A percentile compares a stretch with the other conserved stretches of the same genome.
These are phyloP conservation scores for Bombylius discolor DNA, from an alignment of 2,888 invertebrate species.

Conservation along the genomic window DNA sequence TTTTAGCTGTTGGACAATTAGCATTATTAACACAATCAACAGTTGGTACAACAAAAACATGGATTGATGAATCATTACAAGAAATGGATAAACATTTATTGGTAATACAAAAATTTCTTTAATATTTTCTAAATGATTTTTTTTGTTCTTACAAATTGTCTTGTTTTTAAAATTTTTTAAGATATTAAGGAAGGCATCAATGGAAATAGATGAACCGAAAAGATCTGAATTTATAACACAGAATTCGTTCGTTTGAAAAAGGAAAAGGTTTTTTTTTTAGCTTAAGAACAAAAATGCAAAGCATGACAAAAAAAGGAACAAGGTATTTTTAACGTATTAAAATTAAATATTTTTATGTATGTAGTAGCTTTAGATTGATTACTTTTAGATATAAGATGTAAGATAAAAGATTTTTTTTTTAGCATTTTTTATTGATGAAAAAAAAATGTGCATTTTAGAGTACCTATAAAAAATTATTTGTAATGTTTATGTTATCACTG, in stretches of 20 bases:
- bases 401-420: no score
- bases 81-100: constrained; percentile 52
- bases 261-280: neutral
- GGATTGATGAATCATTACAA: constrained; percentile 49
- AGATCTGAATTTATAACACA: constrained; percentile 11
- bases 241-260: neutral
- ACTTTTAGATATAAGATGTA: no score
- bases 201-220: constrained; percentile 16
- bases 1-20: constrained; percentile 52
- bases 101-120: constrained; percentile 25
- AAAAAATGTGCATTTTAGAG: no score
- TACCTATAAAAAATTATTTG: no score
- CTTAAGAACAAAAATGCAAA: no score
- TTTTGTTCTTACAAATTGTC: neutral
- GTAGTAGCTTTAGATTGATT: no score
- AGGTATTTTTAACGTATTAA: no score
- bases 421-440: no score
- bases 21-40: constrained; percentile 50
- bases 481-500: no score
- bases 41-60: constrained; percentile 39
- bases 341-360: no score
- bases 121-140: neutral
- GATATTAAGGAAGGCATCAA: constrained; percentile 16
- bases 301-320: no score
- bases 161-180: constrained; percentile 1